These are phyloP conservation scores for Actinernus sp. DNA, from an alignment of 92 coral and sea anemone genomes.

Conservation along the genomic window DNA sequence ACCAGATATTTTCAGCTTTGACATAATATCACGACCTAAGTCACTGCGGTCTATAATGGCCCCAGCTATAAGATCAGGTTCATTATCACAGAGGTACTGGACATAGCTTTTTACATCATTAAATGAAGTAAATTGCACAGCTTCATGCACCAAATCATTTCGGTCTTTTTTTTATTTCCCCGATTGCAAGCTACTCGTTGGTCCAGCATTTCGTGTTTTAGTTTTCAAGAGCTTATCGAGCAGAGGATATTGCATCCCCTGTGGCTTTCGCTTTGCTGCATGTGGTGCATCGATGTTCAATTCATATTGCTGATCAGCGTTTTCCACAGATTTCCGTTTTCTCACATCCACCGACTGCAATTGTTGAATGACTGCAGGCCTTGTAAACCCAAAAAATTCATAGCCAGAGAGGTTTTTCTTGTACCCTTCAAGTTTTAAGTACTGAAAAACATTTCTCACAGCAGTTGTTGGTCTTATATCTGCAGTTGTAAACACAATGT, in stretches of 20 bases:
- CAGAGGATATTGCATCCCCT: slow-evolving; percentile 20
- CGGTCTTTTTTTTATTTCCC: slow-evolving; percentile 5
- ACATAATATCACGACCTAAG: slow-evolving; percentile 12
- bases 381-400: slow-evolving; percentile 40
- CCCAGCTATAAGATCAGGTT: slow-evolving; percentile 30
- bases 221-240: slow-evolving; percentile 19
- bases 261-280: slow-evolving; percentile 17
- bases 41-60: slow-evolving; percentile 29
- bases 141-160: slow-evolving; percentile 27
- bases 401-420: slow-evolving; percentile 28
- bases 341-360: background rate
- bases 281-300: background rate
- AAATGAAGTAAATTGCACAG: slow-evolving; percentile 30
- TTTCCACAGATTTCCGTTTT: background rate
- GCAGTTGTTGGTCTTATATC: slow-evolving; percentile 20
- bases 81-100: slow-evolving; percentile 17
- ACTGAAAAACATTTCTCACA: slow-evolving; percentile 17
- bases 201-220: slow-evolving; percentile 33
- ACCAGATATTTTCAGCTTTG: slow-evolving; percentile 6
- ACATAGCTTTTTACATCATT: slow-evolving; percentile 37
- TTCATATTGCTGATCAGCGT: background rate
- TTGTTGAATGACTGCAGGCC: slow-evolving; percentile 13
- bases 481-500: background rate
- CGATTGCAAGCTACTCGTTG: slow-evolving; percentile 17
- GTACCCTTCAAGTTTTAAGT: slow-evolving; percentile 7